Evolutionary conservation across 2,797 vertebrate species (phyloP), one percentile per base, ranked within the genome.

Genomic region (Nasua narica): DNA sequence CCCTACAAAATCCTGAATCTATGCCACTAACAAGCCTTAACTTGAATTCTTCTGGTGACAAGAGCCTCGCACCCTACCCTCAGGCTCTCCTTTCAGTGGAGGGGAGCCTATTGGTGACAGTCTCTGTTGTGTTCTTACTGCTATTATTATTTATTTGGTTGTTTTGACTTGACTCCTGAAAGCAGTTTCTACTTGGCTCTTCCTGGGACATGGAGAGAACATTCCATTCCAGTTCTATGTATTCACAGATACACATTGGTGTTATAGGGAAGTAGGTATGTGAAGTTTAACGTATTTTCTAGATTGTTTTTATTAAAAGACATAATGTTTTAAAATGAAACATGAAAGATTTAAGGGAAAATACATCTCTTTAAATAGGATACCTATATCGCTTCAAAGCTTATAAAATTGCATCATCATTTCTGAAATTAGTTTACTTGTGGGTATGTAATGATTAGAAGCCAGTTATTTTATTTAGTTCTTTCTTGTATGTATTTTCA

Each of bases 401-500:
- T 83, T 48, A 50, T 91, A 77, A 54, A 76, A 89, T 86, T n/a
- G 6, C 12, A 62, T 60, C 32, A 81, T 62, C 14, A 29, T 76
- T 89, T 94, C 23, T 69, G 25, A 86, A 93, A 70, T 91, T 67
- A 90, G 43, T 89, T 25, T 13, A n/a, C 13, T 70, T 95, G 23
- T 54, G 43, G 21, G 3, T 82, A 48, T 85, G 3, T 89, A 89
- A 81, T 82, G 32, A 94, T 86, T 89, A 85, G 62, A 96, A 95
- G 10, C 35, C 12, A 48, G 12, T 43, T 83, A 81, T 81, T 93
- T 56, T 77, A 83, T 52, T 32, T 40, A 54, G 27, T 72, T 87
- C 15, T 92, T 92, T 69, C 50, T 91, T 50, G 25, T 65, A 82
- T 3, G 14, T 67, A 54, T 60, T 90, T 90, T 84, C 40, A 83